phyloP scores from a whole-genome alignment of 2,888 invertebrate genomes.

The Euphydryas editha region DNA sequence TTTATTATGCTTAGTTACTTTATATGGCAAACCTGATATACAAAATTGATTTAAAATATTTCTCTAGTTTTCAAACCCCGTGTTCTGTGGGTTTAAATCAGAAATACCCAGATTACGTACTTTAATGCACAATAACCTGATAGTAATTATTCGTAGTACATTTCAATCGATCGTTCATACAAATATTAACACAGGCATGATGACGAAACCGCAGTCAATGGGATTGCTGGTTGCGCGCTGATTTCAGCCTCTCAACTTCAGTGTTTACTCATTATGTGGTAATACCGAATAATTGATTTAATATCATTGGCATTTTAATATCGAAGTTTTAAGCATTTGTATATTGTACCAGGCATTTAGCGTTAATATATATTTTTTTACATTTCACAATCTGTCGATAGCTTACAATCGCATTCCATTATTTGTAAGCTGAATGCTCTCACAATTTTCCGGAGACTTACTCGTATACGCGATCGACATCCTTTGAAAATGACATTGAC shows the following conservation, averaged over 20 bases:
- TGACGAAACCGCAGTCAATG: constrained; percentile 77
- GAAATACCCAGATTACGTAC: constrained; percentile 3
- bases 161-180: constrained; percentile 46
- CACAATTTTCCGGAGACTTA: no score
- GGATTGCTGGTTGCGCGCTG: constrained; percentile 59
- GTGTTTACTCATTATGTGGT: constrained; percentile 38
- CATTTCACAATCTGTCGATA: no score
- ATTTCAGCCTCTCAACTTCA: constrained; percentile 53
- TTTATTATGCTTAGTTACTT: no score
- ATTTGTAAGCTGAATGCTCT: no score
- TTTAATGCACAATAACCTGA: not conserved
- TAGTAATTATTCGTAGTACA: constrained; percentile 37
- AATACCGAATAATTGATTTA: constrained; percentile 33
- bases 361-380: no score
- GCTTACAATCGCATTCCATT: no score
- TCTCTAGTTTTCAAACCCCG: not conserved
- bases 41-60: no score
- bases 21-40: not conserved
- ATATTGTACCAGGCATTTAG: no score
- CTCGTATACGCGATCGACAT: no score
- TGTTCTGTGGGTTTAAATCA: not conserved
- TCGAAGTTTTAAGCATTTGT: not conserved
- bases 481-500: no score
- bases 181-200: constrained; percentile 77
- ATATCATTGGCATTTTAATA: not conserved